Conservation (phyloP, 2,797 vertebrate species). For the Fratercula arctica region DNA sequence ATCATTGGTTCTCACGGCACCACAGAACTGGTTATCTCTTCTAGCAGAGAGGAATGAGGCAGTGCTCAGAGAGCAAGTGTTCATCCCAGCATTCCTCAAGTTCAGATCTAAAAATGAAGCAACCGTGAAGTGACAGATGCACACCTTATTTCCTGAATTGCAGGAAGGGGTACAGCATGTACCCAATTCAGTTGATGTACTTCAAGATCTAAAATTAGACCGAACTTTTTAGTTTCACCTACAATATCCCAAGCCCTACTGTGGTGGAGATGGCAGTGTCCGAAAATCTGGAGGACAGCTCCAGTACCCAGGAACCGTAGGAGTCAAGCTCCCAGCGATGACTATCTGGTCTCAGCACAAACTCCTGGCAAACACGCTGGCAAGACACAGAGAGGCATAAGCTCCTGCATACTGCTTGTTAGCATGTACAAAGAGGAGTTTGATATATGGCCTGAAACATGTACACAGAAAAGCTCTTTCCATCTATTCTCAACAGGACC, state of each 20-base stretch:
- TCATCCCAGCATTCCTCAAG: slow-evolving; percentile 43
- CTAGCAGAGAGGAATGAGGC: background rate
- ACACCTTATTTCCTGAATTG: slow-evolving; percentile 54
- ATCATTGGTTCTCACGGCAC: background rate
- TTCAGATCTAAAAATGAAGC: slow-evolving; percentile 44
- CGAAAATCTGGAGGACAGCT: background rate
- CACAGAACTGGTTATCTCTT: background rate
- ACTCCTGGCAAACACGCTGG: background rate
- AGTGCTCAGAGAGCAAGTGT: background rate
- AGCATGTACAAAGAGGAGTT: background rate
- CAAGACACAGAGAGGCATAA: too few species aligned
- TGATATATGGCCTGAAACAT: accelerated
- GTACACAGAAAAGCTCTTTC: background rate
- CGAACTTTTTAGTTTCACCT: background rate
- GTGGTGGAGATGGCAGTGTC: background rate
- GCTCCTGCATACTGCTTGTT: background rate
- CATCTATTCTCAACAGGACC: background rate
- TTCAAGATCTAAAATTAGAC: slow-evolving; percentile 72
- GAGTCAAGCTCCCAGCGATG: background rate
- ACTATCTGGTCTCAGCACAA: background rate
- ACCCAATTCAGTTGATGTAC: background rate
- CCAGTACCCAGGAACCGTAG: too few species aligned
- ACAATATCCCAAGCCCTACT: background rate
- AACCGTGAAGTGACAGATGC: slow-evolving; percentile 18
- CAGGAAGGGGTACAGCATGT: slow-evolving; percentile 17